These are phyloP conservation scores for Dipodomys stephensi DNA, from an alignment of 2,113 vertebrate genomes.

Conservation along the genomic window DNA sequence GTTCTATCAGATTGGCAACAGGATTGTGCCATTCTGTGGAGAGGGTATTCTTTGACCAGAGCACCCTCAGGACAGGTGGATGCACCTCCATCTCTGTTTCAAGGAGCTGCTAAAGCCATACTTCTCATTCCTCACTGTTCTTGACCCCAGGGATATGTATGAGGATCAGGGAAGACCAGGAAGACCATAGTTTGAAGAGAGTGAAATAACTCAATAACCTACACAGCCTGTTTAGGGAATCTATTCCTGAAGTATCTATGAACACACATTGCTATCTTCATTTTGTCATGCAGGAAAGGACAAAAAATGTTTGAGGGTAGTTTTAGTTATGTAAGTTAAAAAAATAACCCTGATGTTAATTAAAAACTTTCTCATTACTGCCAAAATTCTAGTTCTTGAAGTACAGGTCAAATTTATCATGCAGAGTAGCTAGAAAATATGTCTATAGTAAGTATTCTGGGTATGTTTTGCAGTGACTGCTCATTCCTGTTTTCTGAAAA, in stretches of 20 bases:
- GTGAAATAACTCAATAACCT: slow-evolving; percentile 19
- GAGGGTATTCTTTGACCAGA: background rate
- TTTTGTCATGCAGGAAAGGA: slow-evolving; percentile 7
- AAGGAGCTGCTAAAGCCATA: background rate
- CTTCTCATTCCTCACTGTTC: background rate
- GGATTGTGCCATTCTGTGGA: background rate
- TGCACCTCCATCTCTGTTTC: background rate
- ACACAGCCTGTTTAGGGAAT: slow-evolving; percentile 54
- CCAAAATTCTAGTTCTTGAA: slow-evolving; percentile 41
- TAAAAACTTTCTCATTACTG: slow-evolving; percentile 36
- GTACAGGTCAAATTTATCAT: slow-evolving; percentile 34
- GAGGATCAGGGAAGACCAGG: slow-evolving; percentile 18
- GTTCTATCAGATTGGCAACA: background rate
- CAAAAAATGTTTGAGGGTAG: slow-evolving; percentile 39
- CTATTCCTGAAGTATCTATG: slow-evolving; percentile 43
- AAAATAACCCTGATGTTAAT: slow-evolving; percentile 61
- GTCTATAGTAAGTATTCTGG: background rate
- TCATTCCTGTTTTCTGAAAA: background rate
- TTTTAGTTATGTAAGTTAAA: slow-evolving; percentile 46
- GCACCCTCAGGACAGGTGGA: background rate
- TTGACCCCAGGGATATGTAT: slow-evolving; percentile 6
- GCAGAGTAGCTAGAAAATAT: slow-evolving; percentile 12
- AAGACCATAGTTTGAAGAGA: slow-evolving; percentile 23
- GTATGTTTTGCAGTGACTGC: slow-evolving; percentile 5
- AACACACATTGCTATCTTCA: slow-evolving; percentile 27